Evolutionary conservation across 2,113 vertebrate species (phyloP), one percentile per base, ranked within the genome.

Genomic region (Pachyramphus minor): DNA sequence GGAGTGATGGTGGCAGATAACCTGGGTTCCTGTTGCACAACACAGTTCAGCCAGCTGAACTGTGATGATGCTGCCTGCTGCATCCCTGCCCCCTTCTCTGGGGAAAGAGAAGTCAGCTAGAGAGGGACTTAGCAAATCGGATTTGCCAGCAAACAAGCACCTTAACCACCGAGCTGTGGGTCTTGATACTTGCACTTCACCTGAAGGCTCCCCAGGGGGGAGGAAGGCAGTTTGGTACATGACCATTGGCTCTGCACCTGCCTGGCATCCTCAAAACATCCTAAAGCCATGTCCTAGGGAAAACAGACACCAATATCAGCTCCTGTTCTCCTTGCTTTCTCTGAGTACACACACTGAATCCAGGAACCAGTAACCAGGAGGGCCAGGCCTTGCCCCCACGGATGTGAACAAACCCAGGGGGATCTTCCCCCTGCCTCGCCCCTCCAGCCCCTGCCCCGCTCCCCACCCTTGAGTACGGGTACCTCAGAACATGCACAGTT

Each of bases 401-500:
- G 95, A 91, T 95, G 89, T 87, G 97, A 96, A 96, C 96, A 92
- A 94, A 79, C 31, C 83, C 6, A 28, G 86, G 94, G 78, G 52
- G 44, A n/a, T 33, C 11, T 30, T 41, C 33, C 50, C 91, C 83
- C 58, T 10, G 3, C 37, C 80, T 90, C 0, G 23, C 91, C 64
- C 76, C 94, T 93, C 89, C 1, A 75, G 90, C 84, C 93, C 95
- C 95, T 80, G 94, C 50, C 91, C 89, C 78, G 37, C 62, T 93
- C 88, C 87, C 95, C 85, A 81, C 97, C 96, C 94, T 88, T 92
- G 95, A 97, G 97, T 98, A 98, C 98, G 97, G 98, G 98, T 97
- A 98, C 97, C 97, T 96, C 96, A 90, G 93, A 97, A 94, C 97
- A 97, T 96, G 97, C 97, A 97, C 97, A 97, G 96, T 97, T 97